phyloP scores from a whole-genome alignment of 2,797 vertebrate genomes.

The Chloroceryle amazona region DNA sequence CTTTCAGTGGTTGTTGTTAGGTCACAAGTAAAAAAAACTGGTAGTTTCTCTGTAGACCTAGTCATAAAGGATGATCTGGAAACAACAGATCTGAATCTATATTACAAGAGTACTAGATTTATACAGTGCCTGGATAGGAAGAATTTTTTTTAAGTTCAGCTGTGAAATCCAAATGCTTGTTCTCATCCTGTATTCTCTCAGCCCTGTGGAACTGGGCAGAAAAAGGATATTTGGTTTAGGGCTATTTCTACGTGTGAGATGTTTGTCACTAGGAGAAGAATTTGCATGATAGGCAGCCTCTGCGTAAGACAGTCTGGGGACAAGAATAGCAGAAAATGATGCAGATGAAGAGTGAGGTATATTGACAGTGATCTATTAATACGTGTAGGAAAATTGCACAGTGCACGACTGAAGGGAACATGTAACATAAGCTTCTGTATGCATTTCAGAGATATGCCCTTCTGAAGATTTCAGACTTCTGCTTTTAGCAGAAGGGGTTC shows the following conservation, averaged over 20 bases:
- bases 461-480: background rate
- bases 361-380: conserved; percentile 19
- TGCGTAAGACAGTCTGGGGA: conserved; percentile 3
- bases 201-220: background rate
- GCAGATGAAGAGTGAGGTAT: conserved; percentile 1
- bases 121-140: background rate
- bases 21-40: background rate
- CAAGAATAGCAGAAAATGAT: background rate
- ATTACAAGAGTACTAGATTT: background rate
- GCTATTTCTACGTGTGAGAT: conserved; percentile 25
- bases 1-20: background rate
- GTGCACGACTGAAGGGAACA: background rate
- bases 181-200: background rate
- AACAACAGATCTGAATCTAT: background rate
- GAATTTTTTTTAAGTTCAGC: background rate
- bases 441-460: background rate
- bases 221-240: conserved; percentile 12
- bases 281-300: background rate
- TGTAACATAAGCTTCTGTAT: background rate
- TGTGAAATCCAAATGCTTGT: background rate
- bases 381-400: background rate
- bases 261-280: conserved; percentile 48
- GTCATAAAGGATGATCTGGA: background rate
- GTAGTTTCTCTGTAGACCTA: background rate
- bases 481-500: background rate